Evolutionary conservation across 1,140 invertebrate species (phyloP).

Genomic region (Steinernema khuongi): DNA sequence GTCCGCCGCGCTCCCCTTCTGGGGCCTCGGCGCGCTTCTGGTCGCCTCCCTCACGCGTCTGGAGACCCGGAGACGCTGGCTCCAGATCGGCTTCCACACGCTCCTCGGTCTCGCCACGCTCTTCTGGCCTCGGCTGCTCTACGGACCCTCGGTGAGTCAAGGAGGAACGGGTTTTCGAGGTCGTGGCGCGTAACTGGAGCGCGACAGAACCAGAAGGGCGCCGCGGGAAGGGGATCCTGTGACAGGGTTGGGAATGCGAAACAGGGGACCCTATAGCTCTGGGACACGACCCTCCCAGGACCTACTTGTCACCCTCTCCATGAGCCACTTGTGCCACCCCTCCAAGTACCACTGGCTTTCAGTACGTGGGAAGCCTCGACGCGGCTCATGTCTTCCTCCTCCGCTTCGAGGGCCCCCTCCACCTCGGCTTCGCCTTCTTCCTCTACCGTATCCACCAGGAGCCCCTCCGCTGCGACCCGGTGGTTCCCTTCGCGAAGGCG

Average conservation of each 20-base stretch:
- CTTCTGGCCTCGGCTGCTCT: not conserved
- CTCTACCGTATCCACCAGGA: constrained; percentile 23
- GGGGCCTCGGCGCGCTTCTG: not conserved
- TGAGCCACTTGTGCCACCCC: too few species aligned
- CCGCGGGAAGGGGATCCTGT: not conserved
- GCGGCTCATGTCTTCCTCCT: constrained; percentile 31
- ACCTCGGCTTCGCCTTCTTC: constrained; percentile 31
- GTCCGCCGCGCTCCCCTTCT: not conserved
- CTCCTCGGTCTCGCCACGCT: not conserved
- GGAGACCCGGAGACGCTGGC: not conserved
- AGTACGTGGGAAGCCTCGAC: constrained; percentile 29
- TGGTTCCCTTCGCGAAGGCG: constrained; percentile 31
- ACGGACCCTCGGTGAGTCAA: not conserved
- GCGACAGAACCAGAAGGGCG: constrained; percentile 10
- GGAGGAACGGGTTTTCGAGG: not conserved
- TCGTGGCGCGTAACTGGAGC: constrained; percentile 13
- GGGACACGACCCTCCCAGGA: too few species aligned
- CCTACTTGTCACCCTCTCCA: too few species aligned
- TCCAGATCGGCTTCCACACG: not conserved
- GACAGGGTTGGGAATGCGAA: not conserved
- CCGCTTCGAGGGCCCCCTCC: constrained; percentile 24
- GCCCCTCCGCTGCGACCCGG: constrained; percentile 12
- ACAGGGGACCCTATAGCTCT: not conserved
- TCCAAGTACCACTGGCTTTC: too few species aligned
- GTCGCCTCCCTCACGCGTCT: not conserved